These are phyloP conservation scores for Trypoxylon attenuatum DNA, from an alignment of 2,888 invertebrate species.

Conservation along the genomic window DNA sequence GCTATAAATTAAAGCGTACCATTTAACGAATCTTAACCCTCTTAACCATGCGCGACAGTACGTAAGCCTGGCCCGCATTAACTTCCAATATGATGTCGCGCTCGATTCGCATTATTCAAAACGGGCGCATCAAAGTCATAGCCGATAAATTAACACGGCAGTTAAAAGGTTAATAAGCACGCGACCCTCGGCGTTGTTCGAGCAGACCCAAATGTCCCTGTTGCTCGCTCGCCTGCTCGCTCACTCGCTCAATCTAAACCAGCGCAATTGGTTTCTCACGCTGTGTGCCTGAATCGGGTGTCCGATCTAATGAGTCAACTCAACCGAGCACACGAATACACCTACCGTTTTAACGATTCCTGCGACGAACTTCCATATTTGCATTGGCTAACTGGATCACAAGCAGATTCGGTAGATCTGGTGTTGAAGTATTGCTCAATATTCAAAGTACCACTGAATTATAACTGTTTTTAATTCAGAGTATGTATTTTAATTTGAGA, in stretches of 20 bases:
- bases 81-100: constrained; percentile 15
- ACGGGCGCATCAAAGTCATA: constrained; percentile 33
- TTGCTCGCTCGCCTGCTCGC: constrained; percentile 13
- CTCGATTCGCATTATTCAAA: constrained; percentile 20
- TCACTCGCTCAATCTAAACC: constrained; percentile 23
- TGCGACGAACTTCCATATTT: too few relatives aligned
- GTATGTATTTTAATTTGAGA: too few relatives aligned
- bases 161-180: constrained; percentile 40
- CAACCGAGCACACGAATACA: constrained; percentile 18
- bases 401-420: too few relatives aligned
- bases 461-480: too few relatives aligned
- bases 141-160: constrained; percentile 25
- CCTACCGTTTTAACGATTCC: too few relatives aligned
- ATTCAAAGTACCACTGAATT: too few relatives aligned
- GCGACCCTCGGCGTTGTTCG: constrained; percentile 34
- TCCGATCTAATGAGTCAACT: constrained; percentile 10
- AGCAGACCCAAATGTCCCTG: constrained; percentile 31
- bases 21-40: not conserved
- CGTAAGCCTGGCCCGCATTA: constrained; percentile 10
- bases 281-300: constrained; percentile 16
- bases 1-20: not conserved
- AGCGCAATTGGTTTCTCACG: constrained; percentile 41
- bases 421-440: too few relatives aligned
- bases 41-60: not conserved
- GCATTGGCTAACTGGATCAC: too few relatives aligned